A percentile compares a stretch with the other conserved stretches of the same genome.
Evolutionary conservation across 2,888 invertebrate genomes (phyloP).

Genomic region (Pogonocherus hispidulus): DNA sequence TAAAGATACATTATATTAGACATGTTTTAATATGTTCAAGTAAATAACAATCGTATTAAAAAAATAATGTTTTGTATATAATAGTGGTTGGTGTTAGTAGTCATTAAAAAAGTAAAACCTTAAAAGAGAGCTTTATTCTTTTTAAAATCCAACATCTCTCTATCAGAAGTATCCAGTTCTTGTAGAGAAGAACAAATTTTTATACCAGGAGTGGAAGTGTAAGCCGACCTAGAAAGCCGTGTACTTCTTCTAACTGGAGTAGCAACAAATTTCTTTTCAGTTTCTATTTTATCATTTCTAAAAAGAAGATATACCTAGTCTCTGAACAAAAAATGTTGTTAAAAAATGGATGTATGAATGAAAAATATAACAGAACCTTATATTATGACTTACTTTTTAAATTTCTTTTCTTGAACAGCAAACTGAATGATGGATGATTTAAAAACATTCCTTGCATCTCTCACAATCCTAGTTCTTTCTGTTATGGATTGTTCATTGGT

Average conservation of each 20-base stretch:
- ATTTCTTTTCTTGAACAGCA: constrained; percentile 69
- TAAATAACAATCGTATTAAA: too few species aligned
- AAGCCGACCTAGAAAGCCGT: constrained; percentile 59
- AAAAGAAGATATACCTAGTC: constrained; percentile 3
- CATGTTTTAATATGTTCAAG: too few species aligned
- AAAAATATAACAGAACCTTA: not conserved
- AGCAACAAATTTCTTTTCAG: constrained; percentile 62
- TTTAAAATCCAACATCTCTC: constrained; percentile 47
- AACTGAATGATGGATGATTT: constrained; percentile 74
- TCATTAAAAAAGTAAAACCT: not conserved
- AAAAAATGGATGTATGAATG: not conserved
- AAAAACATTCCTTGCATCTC: constrained; percentile 73
- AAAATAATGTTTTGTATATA: not conserved
- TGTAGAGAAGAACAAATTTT: constrained; percentile 54
- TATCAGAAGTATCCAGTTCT: constrained; percentile 49
- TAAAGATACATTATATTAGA: not conserved
- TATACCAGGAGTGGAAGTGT: constrained; percentile 56
- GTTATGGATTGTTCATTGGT: constrained; percentile 43
- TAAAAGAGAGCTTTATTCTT: constrained; percentile 52
- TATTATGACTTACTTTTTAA: constrained; percentile 51
- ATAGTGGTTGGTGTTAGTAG: not conserved
- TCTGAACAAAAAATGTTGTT: constrained; percentile 9
- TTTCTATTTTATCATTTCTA: constrained; percentile 15
- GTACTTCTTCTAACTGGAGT: constrained; percentile 72
- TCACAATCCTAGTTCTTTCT: constrained; percentile 57